A percentile compares a stretch with the other conserved stretches of the same genome.
Conservation (phyloP, 2,797 vertebrate species). For the Amphiprion clarkii region DNA sequence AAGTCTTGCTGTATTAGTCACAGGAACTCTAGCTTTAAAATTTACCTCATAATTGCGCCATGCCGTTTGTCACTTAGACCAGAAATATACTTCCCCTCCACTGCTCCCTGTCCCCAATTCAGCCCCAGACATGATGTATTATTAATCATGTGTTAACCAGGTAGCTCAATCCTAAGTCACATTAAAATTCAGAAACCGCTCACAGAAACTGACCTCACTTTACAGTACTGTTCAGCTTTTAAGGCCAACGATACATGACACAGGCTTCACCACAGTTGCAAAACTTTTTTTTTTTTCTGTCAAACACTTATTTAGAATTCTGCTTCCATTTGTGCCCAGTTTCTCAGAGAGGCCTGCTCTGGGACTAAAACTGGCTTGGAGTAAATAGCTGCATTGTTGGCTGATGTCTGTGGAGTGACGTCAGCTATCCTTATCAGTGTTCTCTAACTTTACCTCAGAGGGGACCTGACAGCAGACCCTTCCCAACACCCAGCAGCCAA, state of each 20-base stretch:
- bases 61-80: background rate
- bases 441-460: slow-evolving; percentile 65
- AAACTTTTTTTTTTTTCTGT: slow-evolving; percentile 31
- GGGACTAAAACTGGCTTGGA: slow-evolving; percentile 68
- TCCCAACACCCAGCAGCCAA: slow-evolving; percentile 19
- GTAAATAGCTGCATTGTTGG: slow-evolving; percentile 79
- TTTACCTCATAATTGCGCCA: slow-evolving; percentile 1
- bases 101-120: background rate
- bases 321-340: slow-evolving; percentile 51
- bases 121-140: background rate
- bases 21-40: background rate
- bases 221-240: background rate
- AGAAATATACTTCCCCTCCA: slow-evolving; percentile 3
- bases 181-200: background rate
- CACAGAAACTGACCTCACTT: background rate
- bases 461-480: slow-evolving; percentile 45
- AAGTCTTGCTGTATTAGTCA: background rate
- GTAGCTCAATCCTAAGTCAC: background rate
- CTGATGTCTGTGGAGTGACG: slow-evolving; percentile 67
- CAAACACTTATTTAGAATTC: slow-evolving; percentile 54
- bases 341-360: slow-evolving; percentile 62
- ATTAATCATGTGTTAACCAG: background rate
- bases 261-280: slow-evolving; percentile 10
- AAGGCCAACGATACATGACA: background rate
- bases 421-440: slow-evolving; percentile 75